Base-by-base conservation (phyloP, 2,888 invertebrate genomes). In the Eupithecia subumbrata region DNA sequence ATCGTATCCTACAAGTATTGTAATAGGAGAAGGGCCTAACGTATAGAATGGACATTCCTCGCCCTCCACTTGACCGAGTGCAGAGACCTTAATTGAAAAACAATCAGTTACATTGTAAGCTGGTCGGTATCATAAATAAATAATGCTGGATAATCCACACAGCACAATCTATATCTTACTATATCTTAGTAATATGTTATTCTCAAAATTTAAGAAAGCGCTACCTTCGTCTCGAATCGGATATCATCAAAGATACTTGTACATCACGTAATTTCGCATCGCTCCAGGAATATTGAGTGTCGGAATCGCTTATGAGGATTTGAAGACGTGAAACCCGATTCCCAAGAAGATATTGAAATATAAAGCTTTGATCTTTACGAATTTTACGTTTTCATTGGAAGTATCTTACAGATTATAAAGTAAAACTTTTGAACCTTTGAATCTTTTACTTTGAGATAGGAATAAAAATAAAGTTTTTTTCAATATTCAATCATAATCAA, bases 211-310 rank as follows among this genome's bases (percentile, higher is more conserved):
- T 79, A 79, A 69, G 40, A 30, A 71, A 72, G 60, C 71, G 67
- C 73, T 56, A 76, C 70, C 68, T 72, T 72, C 52, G 18, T 43
- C 56, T 75, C 48, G 67, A 71, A 73, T 76, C 75, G 68, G 64
- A 69, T 76, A 72, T 77, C 74, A 74, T 79, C 74, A 77, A 74
- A 74, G 76, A 69, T 63, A 73, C 72, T 72, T 71, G 70, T 76
- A 77, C 68, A 76, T 76, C 73, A 76, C 74, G 76, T 76, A 77
- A 75, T 77, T 76, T 75, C 68, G 68, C 73, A 72, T 73, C 76
- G 69, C 71, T 71, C 48, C 52, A 43, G 70, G 76, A 75, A 79
- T 77, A 79, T 76, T 77, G 73, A 79, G 76, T 76, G 74, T 37
- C 69, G 69, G 60, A 71, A 64, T 72, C 71, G 66, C 30, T 76